Evolutionary conservation across 1,140 invertebrate species (phyloP).

Genomic region (Colletes latitarsis): DNA sequence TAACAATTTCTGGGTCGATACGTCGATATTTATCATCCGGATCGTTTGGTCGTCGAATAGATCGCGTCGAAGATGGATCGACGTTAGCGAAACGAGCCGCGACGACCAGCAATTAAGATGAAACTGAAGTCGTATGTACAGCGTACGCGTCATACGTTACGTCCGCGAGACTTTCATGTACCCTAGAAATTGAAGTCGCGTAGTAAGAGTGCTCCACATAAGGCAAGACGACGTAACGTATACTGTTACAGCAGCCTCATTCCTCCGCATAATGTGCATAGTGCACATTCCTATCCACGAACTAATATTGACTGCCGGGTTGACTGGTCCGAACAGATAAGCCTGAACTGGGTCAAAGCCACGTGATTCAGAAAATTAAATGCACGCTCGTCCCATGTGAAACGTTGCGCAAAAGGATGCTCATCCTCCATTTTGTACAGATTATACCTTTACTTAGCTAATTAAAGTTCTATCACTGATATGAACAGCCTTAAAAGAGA

Average conservation of each 20-base stretch:
- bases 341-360: slow-evolving; percentile 39
- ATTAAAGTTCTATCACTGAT: no score
- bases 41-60: no score
- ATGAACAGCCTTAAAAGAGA: no score
- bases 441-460: no score
- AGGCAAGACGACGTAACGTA: slow-evolving; percentile 49
- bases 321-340: slow-evolving; percentile 21
- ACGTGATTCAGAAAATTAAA: neutral
- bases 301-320: slow-evolving; percentile 53
- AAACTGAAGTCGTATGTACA: neutral
- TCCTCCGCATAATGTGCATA: slow-evolving; percentile 47
- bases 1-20: no score
- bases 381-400: neutral
- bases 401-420: no score
- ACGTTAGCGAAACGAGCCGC: neutral
- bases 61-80: neutral
- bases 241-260: slow-evolving; percentile 48
- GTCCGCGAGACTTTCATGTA: slow-evolving; percentile 28
- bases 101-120: neutral
- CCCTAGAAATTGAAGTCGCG: slow-evolving; percentile 47
- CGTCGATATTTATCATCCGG: no score
- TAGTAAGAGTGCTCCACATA: slow-evolving; percentile 52
- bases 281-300: slow-evolving; percentile 37
- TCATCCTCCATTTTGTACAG: no score
- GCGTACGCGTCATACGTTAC: slow-evolving; percentile 24